Conservation (phyloP, 2,888 invertebrate genomes). For the Tricholauxania praeusta region DNA sequence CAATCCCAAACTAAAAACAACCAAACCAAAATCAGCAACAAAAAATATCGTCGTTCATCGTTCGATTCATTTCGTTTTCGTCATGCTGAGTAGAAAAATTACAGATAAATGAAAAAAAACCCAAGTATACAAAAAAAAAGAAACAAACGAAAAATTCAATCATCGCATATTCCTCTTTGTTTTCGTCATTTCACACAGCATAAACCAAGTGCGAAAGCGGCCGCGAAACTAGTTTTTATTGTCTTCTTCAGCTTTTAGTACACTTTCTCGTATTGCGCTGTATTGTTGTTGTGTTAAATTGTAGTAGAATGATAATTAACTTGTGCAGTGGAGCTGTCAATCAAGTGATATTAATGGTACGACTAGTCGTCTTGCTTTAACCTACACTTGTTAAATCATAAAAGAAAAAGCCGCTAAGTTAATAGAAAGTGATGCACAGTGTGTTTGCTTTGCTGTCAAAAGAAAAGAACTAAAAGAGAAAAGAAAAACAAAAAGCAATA, state of each 20-base stretch:
- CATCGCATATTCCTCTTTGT: conserved; percentile 4
- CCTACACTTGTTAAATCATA: conserved; percentile 36
- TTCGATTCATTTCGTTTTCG: conserved; percentile 9
- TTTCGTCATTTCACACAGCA: conserved; percentile 17
- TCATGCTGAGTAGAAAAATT: conserved; percentile 18
- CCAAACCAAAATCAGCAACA: conserved; percentile 8
- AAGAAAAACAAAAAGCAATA: conserved; percentile 27
- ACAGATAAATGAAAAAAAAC: conserved; percentile 15
- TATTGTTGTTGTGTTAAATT: conserved; percentile 48
- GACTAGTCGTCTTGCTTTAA: conserved; percentile 48
- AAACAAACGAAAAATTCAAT: conserved; percentile 7
- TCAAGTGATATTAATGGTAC: conserved; percentile 5
- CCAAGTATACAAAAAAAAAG: conserved; percentile 14
- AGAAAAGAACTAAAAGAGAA: conserved; percentile 39
- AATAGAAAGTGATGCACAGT: conserved; percentile 47
- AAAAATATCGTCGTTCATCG: not conserved
- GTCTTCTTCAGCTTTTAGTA: conserved; percentile 41
- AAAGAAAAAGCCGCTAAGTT: conserved; percentile 51
- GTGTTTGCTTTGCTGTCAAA: conserved; percentile 25
- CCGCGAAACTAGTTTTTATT: conserved; percentile 51
- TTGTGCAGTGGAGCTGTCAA: conserved; percentile 37
- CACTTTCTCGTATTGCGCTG: conserved; percentile 17
- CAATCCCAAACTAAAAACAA: not conserved
- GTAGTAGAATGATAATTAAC: conserved; percentile 47
- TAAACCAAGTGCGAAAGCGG: conserved; percentile 34